A percentile compares a stretch with the other conserved stretches of the same genome.
Conservation (phyloP, 1,140 invertebrate genomes). For the Ctenoplectra terminalis region DNA sequence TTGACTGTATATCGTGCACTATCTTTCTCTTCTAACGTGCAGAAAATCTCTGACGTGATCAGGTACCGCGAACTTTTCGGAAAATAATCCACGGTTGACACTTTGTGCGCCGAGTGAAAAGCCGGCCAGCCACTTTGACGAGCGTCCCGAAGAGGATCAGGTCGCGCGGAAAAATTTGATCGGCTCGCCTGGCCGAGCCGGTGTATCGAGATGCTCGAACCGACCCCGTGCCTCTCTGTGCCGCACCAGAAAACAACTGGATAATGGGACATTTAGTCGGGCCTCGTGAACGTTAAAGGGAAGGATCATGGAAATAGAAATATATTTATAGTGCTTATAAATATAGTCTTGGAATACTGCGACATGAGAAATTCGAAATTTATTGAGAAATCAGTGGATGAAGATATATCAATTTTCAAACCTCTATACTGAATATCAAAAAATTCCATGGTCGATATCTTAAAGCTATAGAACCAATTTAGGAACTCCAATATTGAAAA, state of each 20-base stretch:
- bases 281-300: not conserved
- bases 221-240: not conserved
- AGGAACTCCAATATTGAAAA: no score
- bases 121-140: constrained; percentile 54
- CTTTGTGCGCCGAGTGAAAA: constrained; percentile 41
- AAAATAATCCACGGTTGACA: constrained; percentile 53
- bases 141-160: constrained; percentile 50
- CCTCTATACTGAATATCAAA: no score
- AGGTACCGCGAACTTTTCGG: constrained; percentile 23
- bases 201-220: not conserved
- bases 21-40: constrained; percentile 18
- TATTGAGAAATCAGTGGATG: no score
- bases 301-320: not conserved
- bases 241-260: not conserved
- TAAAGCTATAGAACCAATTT: no score
- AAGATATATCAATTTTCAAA: no score
- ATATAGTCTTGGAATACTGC: no score
- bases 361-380: no score
- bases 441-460: no score
- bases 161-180: constrained; percentile 52
- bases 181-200: constrained; percentile 8
- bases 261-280: constrained; percentile 15
- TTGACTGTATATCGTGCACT: not conserved
- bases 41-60: constrained; percentile 37
- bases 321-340: no score